Conservation (phyloP, 1,140 invertebrate species). For the Drosophila jambulina region DNA sequence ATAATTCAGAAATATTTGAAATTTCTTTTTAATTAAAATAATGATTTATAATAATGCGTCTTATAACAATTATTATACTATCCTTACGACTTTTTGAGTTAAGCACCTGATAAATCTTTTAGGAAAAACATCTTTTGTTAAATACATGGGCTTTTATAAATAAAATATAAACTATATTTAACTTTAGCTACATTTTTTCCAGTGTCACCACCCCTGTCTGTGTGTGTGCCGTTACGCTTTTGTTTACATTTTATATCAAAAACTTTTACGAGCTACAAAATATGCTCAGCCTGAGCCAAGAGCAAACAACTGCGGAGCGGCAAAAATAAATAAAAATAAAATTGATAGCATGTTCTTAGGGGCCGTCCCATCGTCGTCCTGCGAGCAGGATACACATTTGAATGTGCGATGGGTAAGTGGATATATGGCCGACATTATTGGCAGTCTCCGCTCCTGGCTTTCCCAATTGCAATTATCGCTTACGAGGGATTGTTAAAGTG, state of each 20-base stretch:
- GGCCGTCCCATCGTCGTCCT: constrained; percentile 2
- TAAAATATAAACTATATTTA: not conserved
- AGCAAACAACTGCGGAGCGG: constrained; percentile 65
- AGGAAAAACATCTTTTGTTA: not conserved
- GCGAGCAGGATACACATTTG: constrained; percentile 17
- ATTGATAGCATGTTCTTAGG: constrained; percentile 72
- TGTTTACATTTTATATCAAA: constrained; percentile 82
- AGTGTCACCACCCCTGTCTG: not conserved
- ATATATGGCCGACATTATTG: constrained; percentile 38
- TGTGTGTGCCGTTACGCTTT: constrained; percentile 29
- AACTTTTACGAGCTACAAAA: constrained; percentile 82
- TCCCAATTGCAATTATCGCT: constrained; percentile 45
- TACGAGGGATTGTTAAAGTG: constrained; percentile 36
- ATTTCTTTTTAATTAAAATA: too few relatives aligned
- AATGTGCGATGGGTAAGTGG: constrained; percentile 21
- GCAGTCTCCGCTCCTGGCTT: constrained; percentile 6
- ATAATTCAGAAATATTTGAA: not conserved
- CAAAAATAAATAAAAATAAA: constrained; percentile 74
- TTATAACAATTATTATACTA: not conserved
- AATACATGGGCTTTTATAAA: too few relatives aligned
- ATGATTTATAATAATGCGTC: too few relatives aligned
- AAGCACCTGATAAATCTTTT: accelerated
- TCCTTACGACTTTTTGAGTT: not conserved
- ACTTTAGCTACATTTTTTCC: not conserved
- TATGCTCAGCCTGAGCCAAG: constrained; percentile 64